Conservation (phyloP, 1,140 invertebrate genomes). For the Sycophila sp. region DNA sequence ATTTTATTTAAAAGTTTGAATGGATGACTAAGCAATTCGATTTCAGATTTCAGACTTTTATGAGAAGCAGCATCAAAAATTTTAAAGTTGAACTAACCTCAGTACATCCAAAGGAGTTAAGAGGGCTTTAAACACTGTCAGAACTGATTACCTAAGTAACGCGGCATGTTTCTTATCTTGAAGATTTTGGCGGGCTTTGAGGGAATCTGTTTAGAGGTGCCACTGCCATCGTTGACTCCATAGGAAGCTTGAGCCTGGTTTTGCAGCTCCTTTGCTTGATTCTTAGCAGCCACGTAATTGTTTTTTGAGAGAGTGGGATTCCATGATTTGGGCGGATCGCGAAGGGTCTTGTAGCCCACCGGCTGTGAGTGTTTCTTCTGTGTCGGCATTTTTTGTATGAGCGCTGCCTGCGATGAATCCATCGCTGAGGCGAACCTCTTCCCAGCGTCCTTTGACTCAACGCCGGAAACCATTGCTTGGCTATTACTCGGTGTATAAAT, state of each 20-base stretch:
- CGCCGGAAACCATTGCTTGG: slow-evolving; percentile 1
- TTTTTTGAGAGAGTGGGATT: slow-evolving; percentile 69
- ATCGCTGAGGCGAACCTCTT: slow-evolving; percentile 9
- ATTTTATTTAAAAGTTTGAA: too few relatives aligned
- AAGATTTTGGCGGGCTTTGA: slow-evolving; percentile 70
- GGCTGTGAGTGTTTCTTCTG: slow-evolving; percentile 54
- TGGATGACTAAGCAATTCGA: too few relatives aligned
- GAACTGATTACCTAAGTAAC: slow-evolving; percentile 65
- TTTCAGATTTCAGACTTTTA: too few relatives aligned
- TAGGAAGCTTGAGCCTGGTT: slow-evolving; percentile 44
- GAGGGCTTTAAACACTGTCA: too few relatives aligned
- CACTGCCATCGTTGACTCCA: slow-evolving; percentile 40
- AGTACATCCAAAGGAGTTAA: too few relatives aligned
- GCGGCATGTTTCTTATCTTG: slow-evolving; percentile 69
- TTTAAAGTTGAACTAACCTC: too few relatives aligned
- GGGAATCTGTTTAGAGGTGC: slow-evolving; percentile 50
- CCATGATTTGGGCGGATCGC: slow-evolving; percentile 70
- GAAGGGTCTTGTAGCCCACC: slow-evolving; percentile 68
- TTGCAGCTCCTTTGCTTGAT: slow-evolving; percentile 57
- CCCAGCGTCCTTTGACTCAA: slow-evolving; percentile 17
- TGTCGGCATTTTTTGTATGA: slow-evolving; percentile 11
- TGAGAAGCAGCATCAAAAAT: too few relatives aligned
- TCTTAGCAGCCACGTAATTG: slow-evolving; percentile 64
- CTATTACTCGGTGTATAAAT: slow-evolving; percentile 55
- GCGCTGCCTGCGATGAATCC: slow-evolving; percentile 25